Evolutionary conservation across 2,888 invertebrate species (phyloP), one percentile per base, ranked within the genome.

Genomic region (Hetaerina titia): DNA sequence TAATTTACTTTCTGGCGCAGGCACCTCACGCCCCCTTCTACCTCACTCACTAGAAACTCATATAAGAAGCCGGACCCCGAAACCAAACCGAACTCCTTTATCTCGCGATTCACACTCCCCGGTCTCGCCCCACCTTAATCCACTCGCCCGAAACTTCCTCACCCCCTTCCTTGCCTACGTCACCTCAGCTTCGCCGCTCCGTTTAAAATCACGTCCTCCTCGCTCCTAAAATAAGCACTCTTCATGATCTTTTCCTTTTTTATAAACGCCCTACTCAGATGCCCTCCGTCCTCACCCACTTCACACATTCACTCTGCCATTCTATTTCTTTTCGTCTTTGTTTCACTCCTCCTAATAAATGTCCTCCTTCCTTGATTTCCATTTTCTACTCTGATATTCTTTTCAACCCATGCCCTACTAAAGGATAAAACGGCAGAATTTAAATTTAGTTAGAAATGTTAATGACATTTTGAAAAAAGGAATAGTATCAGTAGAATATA

Each of bases 51-150:
- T 19, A 25, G 60, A 74, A n/a, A 74, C 74, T 25, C 9, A 31
- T 2, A 81, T 31, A 81, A 81, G 81, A 81, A 81, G 22, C 81
- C 81, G 81, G 81, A 81, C 81, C 45, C 81, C 81, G 81, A 81
- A 81, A 81, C 81, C 31, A 15, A 31, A 81, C 25, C 22, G 81
- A 31, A 81, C 81, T 81, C 81, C 60, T 90, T 60, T 63, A 31
- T 90, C 60, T 90, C 63, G 31, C 63, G 63, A 63, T 90, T 63
- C 90, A 90, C 90, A 60, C 90, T 89, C 56, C 89, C 57, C 58
- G 58, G 56, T 6, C 45, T 19, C 45, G 19, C 31, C 56, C 45
- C 88, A 0, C 45, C 11, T 8, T 57, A 7, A 15, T 11, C 5
- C 25, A 8, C 17, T 31, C 31, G 11, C 31, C 19, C 45, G 45